phyloP scores from a whole-genome alignment of 2,797 vertebrate species.

The Hippoglossus hippoglossus region DNA sequence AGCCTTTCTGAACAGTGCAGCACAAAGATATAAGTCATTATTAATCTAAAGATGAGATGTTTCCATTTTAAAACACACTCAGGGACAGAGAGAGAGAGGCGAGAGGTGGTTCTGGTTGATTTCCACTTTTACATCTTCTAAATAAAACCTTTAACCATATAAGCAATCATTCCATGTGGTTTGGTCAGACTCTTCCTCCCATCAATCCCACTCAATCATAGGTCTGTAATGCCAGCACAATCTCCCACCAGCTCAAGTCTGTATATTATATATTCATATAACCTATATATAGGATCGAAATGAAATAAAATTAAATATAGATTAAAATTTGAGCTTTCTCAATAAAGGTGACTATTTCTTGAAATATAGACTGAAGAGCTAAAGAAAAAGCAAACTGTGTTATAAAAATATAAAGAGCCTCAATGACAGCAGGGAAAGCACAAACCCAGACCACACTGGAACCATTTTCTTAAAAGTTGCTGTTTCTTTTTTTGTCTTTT shows the following conservation, averaged over 20 bases:
- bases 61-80: constrained; percentile 1
- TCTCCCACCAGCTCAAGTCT: neutral
- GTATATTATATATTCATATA: too few species aligned
- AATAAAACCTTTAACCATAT: constrained; percentile 44
- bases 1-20: neutral
- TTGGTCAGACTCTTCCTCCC: constrained; percentile 21
- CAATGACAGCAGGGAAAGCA: too few species aligned
- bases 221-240: neutral
- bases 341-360: neutral
- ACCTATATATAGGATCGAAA: neutral
- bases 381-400: too few species aligned
- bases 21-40: neutral
- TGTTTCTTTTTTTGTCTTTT: neutral
- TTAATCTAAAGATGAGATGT: neutral
- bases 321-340: neutral
- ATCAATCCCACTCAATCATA: constrained; percentile 11
- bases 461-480: too few species aligned
- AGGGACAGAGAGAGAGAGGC: neutral
- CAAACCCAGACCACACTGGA: too few species aligned
- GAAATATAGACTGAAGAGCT: too few species aligned
- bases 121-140: constrained; percentile 35
- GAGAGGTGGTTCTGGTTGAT: neutral
- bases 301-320: neutral
- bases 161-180: constrained; percentile 28
- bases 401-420: too few species aligned